Evolutionary conservation across 2,113 vertebrate genomes (phyloP).

Genomic region (Monarcha castaneiventris): DNA sequence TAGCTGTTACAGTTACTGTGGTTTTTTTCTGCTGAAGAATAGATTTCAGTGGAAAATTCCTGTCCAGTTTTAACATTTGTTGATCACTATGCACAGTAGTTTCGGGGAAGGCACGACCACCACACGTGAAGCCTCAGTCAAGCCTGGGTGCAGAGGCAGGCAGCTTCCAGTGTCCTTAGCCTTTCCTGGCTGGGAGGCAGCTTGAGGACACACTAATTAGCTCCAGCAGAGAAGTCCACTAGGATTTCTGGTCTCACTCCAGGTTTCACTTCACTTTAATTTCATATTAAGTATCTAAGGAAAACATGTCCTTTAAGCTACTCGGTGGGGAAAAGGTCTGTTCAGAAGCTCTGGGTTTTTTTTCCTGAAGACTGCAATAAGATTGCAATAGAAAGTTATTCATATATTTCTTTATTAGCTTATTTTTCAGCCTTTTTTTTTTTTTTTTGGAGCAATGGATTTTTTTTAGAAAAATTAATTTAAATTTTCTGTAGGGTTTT

Average conservation of each 20-base stretch:
- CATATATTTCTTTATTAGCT: background rate
- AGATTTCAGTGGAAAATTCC: background rate
- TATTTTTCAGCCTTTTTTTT: background rate
- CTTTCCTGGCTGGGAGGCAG: background rate
- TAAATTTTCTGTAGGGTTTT: background rate
- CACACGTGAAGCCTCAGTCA: background rate
- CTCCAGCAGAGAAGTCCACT: background rate
- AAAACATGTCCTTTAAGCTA: background rate
- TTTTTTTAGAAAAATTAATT: background rate
- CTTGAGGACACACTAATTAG: background rate
- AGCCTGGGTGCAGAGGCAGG: accelerated
- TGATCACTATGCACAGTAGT: background rate
- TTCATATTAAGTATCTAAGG: background rate
- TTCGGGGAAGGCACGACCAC: background rate
- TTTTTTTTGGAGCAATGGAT: background rate
- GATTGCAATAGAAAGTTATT: background rate
- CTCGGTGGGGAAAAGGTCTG: background rate
- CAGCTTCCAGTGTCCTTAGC: background rate
- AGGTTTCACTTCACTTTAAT: background rate
- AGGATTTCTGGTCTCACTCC: background rate
- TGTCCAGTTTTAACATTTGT: background rate
- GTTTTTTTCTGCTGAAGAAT: background rate
- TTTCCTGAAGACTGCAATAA: background rate
- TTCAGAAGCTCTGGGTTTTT: background rate
- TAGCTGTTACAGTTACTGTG: background rate